A percentile compares a stretch with the other conserved stretches of the same genome.
Conservation (phyloP, 2,888 invertebrate species). For the Hermaeophaga mercurialis region DNA sequence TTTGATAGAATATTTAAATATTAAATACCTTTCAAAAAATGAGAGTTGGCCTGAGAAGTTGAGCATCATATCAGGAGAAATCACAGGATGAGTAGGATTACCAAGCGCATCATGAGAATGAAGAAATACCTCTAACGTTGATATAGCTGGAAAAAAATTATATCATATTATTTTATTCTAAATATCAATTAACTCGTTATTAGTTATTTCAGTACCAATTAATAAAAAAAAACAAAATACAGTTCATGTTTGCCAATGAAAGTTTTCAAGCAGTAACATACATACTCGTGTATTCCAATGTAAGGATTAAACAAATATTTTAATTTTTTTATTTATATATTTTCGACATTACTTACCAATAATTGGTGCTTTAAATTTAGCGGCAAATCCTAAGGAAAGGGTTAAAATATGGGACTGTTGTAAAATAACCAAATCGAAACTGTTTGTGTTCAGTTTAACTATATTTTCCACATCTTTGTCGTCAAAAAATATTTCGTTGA, state of each 20-base stretch:
- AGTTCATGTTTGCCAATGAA: too few species aligned
- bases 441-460: not conserved
- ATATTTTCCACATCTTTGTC: not conserved
- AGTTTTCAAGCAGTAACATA: too few species aligned
- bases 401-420: slow-evolving; percentile 3
- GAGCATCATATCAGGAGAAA: slow-evolving; percentile 38
- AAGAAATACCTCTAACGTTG: slow-evolving; percentile 36
- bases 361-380: slow-evolving; percentile 4
- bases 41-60: slow-evolving; percentile 4
- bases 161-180: not conserved
- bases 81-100: slow-evolving; percentile 44
- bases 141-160: slow-evolving; percentile 30
- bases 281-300: too few species aligned
- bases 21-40: slow-evolving; percentile 22
- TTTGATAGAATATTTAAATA: too few species aligned
- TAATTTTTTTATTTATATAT: not conserved
- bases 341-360: slow-evolving; percentile 4
- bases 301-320: too few species aligned
- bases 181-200: too few species aligned
- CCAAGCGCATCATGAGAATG: slow-evolving; percentile 40
- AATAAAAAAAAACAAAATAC: too few species aligned
- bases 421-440: slow-evolving; percentile 11
- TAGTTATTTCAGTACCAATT: too few species aligned
- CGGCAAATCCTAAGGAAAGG: not conserved
- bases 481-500: not conserved